Conservation (phyloP, 2,797 vertebrate genomes). For the Muscicapa comitata region DNA sequence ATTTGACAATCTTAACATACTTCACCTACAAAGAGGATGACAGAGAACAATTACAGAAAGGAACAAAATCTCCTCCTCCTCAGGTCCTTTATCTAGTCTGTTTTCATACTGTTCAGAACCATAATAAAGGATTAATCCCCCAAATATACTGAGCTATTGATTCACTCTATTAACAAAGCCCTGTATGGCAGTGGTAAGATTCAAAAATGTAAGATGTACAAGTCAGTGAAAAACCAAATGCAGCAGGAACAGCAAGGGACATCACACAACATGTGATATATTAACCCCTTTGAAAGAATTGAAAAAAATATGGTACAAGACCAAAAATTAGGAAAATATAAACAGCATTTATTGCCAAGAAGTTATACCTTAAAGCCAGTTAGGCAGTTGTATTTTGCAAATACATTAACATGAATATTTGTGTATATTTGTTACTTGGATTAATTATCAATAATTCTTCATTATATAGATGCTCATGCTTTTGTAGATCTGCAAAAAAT, state of each 20-base stretch:
- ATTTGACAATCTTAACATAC: not conserved
- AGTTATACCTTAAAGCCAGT: not conserved
- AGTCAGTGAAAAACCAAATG: not conserved
- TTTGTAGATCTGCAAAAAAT: not conserved
- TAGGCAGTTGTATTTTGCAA: not conserved
- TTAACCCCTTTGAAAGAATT: not conserved
- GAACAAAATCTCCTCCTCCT: not conserved
- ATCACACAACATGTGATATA: not conserved
- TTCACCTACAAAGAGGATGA: not conserved
- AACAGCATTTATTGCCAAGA: not conserved
- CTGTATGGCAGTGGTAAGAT: not conserved
- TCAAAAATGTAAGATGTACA: not conserved
- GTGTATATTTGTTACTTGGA: not conserved
- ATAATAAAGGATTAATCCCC: not conserved
- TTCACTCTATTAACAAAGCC: not conserved
- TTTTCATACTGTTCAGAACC: not conserved
- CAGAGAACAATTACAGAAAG: not conserved
- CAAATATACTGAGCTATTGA: not conserved
- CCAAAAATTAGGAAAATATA: not conserved
- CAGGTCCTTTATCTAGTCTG: not conserved
- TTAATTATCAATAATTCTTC: not conserved
- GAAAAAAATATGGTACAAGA: not conserved
- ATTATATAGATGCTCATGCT: not conserved
- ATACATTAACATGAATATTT: rapidly evolving
- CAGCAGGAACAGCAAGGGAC: not conserved